These are phyloP conservation scores for Leucophora obtusa DNA, from an alignment of 2,888 invertebrate genomes.

Conservation along the genomic window DNA sequence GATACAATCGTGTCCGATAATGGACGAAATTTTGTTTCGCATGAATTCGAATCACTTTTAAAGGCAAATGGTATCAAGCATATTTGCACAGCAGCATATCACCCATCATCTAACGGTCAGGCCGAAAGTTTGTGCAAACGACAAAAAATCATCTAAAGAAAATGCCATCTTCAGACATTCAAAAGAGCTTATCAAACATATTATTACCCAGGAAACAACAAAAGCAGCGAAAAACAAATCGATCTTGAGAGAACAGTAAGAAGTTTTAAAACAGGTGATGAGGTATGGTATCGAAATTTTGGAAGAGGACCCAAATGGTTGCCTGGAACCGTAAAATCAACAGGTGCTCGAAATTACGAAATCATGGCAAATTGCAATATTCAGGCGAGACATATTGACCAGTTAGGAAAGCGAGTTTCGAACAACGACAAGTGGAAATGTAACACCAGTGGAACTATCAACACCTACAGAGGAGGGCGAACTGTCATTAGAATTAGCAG, in stretches of 20 bases:
- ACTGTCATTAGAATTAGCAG: no score
- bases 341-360: constrained; percentile 10
- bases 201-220: neutral
- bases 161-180: neutral
- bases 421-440: no score
- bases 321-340: neutral
- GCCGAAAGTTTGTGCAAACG: constrained; percentile 50
- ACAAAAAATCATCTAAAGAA: constrained; percentile 49
- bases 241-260: neutral
- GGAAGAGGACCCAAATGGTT: no score
- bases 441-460: no score
- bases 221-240: neutral
- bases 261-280: constrained; percentile 21
- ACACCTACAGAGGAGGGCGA: no score
- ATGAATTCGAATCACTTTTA: constrained; percentile 38
- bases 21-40: constrained; percentile 47
- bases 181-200: neutral
- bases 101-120: constrained; percentile 53
- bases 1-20: constrained; percentile 54
- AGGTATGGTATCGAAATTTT: constrained; percentile 24
- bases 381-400: neutral
- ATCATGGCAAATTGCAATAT: neutral
- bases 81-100: constrained; percentile 43
- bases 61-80: constrained; percentile 46
- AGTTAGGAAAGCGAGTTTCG: constrained; percentile 5